Evolutionary conservation across 1,140 invertebrate species (phyloP), one percentile per base, ranked within the genome.

Genomic region (Drosophila teissieri): DNA sequence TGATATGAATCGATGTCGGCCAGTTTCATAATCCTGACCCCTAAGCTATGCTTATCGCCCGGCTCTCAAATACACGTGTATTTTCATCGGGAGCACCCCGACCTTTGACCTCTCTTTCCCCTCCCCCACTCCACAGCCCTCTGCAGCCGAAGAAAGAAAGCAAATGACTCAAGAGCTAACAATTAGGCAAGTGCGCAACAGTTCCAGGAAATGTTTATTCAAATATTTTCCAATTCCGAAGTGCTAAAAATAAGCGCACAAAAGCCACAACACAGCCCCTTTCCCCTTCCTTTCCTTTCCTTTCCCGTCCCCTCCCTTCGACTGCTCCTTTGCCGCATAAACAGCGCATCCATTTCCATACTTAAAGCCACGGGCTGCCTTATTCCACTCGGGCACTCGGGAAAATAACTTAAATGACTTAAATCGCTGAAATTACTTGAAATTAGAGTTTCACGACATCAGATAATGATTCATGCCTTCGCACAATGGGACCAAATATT

Each of bases 321-420:
- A 11, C 39, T 6, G 45, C 49, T 67, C 17, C 58, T 17, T 15
- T 24, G 40, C 58, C 58, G 49, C 64, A 69, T 70, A 70, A 70
- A 17, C 64, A 70, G 51, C 14, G 51, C 67, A 70, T 70, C 52
- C 51, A 70, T 70, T 70, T 70, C 67, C 67, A 70, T 70, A 70
- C 2, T 37, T 57, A 57, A 70, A 40, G 44, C 67, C 36, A 12
- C 34, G 15, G 58, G 58, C 11, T 22, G 24, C 22, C 10, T 14
- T 34, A 40, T 7, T 48, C 55, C 36, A 19, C 22, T 7, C 4
- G 2, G 14, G n/a, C 22, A 57, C 52, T 4, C 2, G 10, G 6
- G 24, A 40, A 62, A 15, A 57, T 12, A n/a, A 24, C 24, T 24
- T 24, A 24, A 24, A 14, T 31, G 17, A 11, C 7, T 7, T 12